A percentile compares a stretch with the other conserved stretches of the same genome.
Evolutionary conservation across 2,888 invertebrate species (phyloP).

Genomic region (Ormyrus rosae): DNA sequence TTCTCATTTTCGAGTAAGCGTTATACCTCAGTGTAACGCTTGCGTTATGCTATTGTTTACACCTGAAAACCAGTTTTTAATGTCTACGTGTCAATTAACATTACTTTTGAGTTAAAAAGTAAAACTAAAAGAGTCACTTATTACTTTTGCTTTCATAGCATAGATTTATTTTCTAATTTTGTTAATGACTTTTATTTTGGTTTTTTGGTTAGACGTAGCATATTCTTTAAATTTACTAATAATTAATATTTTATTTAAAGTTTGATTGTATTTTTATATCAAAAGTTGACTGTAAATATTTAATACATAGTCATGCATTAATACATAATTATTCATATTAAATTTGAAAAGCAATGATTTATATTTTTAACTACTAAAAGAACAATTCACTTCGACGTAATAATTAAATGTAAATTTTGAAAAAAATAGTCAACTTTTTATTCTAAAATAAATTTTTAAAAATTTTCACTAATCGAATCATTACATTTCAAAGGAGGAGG

Average conservation of each 20-base stretch:
- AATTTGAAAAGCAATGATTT: background rate
- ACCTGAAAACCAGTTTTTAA: constrained; percentile 47
- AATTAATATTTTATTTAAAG: constrained; percentile 1
- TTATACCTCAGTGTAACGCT: constrained; percentile 46
- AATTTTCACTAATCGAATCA: background rate
- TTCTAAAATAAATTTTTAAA: no score
- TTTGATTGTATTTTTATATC: background rate
- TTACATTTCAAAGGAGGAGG: constrained; percentile 57
- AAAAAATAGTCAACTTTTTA: constrained; percentile 8
- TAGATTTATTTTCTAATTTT: background rate
- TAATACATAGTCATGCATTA: no score
- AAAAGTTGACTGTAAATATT: no score
- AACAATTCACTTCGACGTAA: background rate
- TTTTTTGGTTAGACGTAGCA: constrained; percentile 49
- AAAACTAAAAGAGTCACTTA: background rate
- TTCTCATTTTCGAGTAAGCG: constrained; percentile 62
- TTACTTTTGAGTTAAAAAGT: background rate
- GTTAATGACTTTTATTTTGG: constrained; percentile 32
- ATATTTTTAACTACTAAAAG: background rate
- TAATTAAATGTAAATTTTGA: background rate
- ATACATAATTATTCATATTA: background rate
- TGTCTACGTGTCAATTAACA: background rate
- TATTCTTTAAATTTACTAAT: constrained; percentile 12
- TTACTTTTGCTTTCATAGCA: background rate
- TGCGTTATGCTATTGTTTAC: constrained; percentile 32